These are phyloP conservation scores for Styela clava DNA, from an alignment of 23 tunicate genomes.

Conservation along the genomic window DNA sequence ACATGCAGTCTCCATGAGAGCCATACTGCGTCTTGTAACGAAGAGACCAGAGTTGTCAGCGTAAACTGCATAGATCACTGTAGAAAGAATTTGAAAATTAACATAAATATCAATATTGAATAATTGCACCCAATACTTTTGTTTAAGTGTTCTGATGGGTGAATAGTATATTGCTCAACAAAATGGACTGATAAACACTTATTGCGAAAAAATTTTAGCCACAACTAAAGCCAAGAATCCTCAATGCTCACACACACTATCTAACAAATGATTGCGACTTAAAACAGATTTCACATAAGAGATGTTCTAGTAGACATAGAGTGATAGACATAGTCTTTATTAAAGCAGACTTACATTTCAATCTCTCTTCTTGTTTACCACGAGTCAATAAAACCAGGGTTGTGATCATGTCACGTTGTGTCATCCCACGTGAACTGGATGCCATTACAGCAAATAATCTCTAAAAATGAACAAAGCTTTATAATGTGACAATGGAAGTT, in stretches of 20 bases:
- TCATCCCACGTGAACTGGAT: conserved; percentile 73
- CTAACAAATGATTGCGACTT: too few species aligned
- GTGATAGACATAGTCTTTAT: too few species aligned
- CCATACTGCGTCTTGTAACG: conserved; percentile 86
- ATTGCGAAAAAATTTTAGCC: too few species aligned
- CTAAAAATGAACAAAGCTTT: conserved; percentile 24
- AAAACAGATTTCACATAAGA: too few species aligned
- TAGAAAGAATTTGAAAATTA: background rate
- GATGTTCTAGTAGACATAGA: too few species aligned
- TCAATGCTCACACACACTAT: too few species aligned
- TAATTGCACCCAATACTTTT: too few species aligned
- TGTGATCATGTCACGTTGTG: conserved; percentile 73
- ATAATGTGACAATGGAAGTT: too few species aligned
- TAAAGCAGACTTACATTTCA: conserved; percentile 59
- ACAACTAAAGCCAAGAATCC: too few species aligned
- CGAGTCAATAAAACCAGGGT: conserved; percentile 76
- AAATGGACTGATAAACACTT: too few species aligned
- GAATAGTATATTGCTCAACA: too few species aligned
- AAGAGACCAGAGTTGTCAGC: conserved; percentile 47
- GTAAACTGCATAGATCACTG: conserved; percentile 84
- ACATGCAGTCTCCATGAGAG: conserved; percentile 73
- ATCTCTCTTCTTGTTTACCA: conserved; percentile 80
- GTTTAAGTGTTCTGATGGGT: too few species aligned
- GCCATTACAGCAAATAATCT: conserved; percentile 79
- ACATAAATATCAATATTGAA: background rate